Conservation (phyloP, 1,140 invertebrate species). For the Drosophila murphyi region DNA sequence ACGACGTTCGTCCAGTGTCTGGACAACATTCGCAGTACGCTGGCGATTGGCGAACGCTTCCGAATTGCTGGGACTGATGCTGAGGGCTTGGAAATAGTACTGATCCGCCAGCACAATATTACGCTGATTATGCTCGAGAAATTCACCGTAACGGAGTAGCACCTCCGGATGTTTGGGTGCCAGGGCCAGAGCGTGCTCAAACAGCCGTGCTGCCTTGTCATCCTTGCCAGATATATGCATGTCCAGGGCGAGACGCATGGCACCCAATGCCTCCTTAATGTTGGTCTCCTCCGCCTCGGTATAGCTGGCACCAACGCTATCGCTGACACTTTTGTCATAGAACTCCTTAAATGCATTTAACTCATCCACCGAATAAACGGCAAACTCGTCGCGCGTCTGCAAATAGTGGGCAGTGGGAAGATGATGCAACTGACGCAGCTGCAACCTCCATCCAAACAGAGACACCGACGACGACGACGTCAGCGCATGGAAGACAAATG, state of each 20-base stretch:
- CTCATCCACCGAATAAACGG: constrained; percentile 70
- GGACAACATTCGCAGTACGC: constrained; percentile 94
- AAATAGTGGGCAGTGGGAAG: constrained; percentile 69
- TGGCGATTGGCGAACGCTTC: constrained; percentile 92
- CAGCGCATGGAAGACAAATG: constrained; percentile 54
- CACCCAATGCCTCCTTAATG: constrained; percentile 90
- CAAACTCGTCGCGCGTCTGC: constrained; percentile 78
- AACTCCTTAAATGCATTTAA: constrained; percentile 71
- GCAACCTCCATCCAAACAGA: constrained; percentile 34
- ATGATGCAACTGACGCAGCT: constrained; percentile 56
- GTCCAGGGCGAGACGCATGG: constrained; percentile 92
- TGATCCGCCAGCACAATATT: constrained; percentile 96
- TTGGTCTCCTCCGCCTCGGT: constrained; percentile 65
- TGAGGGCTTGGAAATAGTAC: constrained; percentile 92
- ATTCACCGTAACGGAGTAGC: constrained; percentile 96
- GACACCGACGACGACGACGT: constrained; percentile 13
- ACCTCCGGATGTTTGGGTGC: constrained; percentile 96
- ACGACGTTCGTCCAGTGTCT: constrained; percentile 93
- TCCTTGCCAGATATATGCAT: constrained; percentile 92
- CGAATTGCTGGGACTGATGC: constrained; percentile 92
- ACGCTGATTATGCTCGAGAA: constrained; percentile 93
- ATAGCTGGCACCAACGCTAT: constrained; percentile 55
- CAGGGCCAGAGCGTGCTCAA: constrained; percentile 95
- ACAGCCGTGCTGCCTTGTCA: constrained; percentile 94
- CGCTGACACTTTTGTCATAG: constrained; percentile 67